These are phyloP conservation scores for Oryctes rhinoceros DNA, from an alignment of 1,140 invertebrate genomes.

Conservation along the genomic window DNA sequence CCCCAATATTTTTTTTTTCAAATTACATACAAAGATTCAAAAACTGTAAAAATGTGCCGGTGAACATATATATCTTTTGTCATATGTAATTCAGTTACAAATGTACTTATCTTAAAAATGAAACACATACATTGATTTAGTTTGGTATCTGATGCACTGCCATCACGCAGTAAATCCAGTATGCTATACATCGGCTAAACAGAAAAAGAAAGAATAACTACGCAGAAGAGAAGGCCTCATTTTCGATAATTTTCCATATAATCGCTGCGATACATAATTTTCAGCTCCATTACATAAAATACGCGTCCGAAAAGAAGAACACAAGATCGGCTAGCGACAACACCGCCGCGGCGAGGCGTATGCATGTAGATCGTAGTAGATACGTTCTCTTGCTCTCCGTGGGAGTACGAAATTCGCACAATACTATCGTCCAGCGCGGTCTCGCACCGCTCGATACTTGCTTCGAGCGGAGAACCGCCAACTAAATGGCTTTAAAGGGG, in stretches of 20 bases:
- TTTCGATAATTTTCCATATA: not conserved
- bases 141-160: too few relatives aligned
- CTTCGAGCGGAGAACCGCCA: constrained; percentile 51
- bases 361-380: not conserved
- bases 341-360: not conserved
- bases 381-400: not conserved
- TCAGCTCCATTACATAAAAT: constrained; percentile 24
- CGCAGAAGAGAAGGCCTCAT: not conserved
- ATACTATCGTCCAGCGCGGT: not conserved
- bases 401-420: constrained; percentile 31
- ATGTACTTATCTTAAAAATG: too few relatives aligned
- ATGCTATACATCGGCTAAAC: not conserved
- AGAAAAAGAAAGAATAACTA: not conserved
- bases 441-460: constrained; percentile 44
- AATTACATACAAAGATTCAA: too few relatives aligned
- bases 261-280: constrained; percentile 17
- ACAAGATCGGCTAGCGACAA: not conserved
- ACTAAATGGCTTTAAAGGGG: constrained; percentile 54
- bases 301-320: not conserved
- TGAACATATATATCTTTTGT: too few relatives aligned
- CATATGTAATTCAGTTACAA: too few relatives aligned
- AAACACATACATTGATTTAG: too few relatives aligned
- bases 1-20: too few relatives aligned
- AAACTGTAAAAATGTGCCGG: too few relatives aligned
- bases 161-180: not conserved